Base-by-base conservation (phyloP, 2,797 vertebrate species). In the Lophotriccus pileatus region DNA sequence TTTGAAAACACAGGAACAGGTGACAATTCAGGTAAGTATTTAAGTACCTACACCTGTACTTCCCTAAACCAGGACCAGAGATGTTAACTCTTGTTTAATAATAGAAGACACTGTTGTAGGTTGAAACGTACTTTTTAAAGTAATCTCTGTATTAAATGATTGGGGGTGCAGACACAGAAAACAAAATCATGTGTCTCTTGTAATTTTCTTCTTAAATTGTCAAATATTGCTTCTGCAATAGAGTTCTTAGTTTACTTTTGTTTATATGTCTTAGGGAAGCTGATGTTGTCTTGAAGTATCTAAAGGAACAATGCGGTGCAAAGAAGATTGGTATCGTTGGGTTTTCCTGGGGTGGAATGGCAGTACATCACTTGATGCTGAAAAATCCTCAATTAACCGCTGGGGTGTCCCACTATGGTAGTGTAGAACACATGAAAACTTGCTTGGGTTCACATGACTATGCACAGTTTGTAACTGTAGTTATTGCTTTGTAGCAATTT, bases 281-380 rank as follows among this genome's bases (percentile, higher is more conserved):
- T 30, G 98, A 98, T 73, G 98, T 96, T 20, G 97, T 98, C 83
- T 73, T 99, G 95, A 98, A 92, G 96, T 99, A 98, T 96, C 98
- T 99, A 96, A 98, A 98, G 93, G 96, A 98, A 47, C 97, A 98
- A 66, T 98, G 98, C 56, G 97, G 96, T 20, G 98, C 95, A 83
- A 98, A 97, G 96, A 98, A 94, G 66, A 96, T 99, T 17, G 99
- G 98, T 73, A 76, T 98, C 5, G 98, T 99, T 94, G 99, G 99
- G 49, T 99, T 99, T 97, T 99, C 99, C 97, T 99, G 99, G 99
- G 99, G 99, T 81, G 99, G 99, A 66, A 69, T 97, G n/a, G 98
- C 98, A 52, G 98, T 98, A 68, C 99, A 99, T 93, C 98, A 99
- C 74, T 41, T 99, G 88, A 97, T 98, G 94, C 96, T 98, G 85